phyloP scores from a whole-genome alignment of 2,797 vertebrate genomes.

The Myripristis jacobus region DNA sequence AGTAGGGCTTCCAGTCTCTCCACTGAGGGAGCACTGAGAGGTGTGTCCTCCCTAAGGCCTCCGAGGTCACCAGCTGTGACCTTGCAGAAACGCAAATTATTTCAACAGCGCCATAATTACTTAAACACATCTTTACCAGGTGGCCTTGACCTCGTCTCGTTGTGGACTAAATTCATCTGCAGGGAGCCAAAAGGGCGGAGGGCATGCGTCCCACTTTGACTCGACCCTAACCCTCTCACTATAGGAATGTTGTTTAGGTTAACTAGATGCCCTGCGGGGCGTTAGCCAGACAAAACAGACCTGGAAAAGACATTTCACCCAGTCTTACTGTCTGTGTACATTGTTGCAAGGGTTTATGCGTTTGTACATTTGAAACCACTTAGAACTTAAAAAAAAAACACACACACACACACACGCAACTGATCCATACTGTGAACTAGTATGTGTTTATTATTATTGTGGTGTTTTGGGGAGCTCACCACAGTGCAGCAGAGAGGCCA shows the following conservation, averaged over 20 bases:
- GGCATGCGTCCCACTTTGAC: slow-evolving; percentile 22
- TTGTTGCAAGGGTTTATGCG: slow-evolving; percentile 3
- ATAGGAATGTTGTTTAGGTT: slow-evolving; percentile 41
- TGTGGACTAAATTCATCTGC: slow-evolving; percentile 50
- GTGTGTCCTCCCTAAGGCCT: background rate
- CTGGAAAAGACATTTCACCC: slow-evolving; percentile 55
- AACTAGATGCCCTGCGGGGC: slow-evolving; percentile 33
- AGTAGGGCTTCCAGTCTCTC: slow-evolving; percentile 3
- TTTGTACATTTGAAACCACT: slow-evolving; percentile 19
- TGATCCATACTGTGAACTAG: slow-evolving; percentile 22
- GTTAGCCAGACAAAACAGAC: slow-evolving; percentile 34
- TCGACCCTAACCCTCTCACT: slow-evolving; percentile 31
- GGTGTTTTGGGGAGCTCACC: slow-evolving; percentile 84
- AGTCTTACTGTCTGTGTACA: slow-evolving; percentile 6
- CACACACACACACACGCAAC: background rate
- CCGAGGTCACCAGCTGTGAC: slow-evolving; percentile 49
- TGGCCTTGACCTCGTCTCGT: slow-evolving; percentile 52
- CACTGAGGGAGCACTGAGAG: background rate
- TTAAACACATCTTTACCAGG: slow-evolving; percentile 54
- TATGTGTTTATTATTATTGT: slow-evolving; percentile 21
- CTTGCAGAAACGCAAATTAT: slow-evolving; percentile 42
- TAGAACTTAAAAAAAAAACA: background rate
- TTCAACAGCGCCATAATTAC: slow-evolving; percentile 54
- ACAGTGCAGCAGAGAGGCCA: slow-evolving; percentile 99
- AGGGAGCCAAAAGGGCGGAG: slow-evolving; percentile 30